Conservation (phyloP, 2,797 vertebrate species). For the Chiloscyllium punctatum region DNA sequence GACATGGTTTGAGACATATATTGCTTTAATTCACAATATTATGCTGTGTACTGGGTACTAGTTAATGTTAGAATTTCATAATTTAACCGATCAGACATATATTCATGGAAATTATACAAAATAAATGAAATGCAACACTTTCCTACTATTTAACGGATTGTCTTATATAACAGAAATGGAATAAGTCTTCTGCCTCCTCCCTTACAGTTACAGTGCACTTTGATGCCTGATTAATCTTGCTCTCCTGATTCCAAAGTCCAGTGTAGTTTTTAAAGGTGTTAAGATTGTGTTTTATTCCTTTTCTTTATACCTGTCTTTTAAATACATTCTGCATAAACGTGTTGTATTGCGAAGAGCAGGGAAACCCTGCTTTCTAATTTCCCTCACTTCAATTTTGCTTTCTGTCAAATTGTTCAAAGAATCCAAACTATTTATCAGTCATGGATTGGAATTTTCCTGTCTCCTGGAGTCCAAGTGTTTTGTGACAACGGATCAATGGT, state of each 20-base stretch:
- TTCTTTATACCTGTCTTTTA: neutral
- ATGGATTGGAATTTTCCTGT: too few relatives aligned
- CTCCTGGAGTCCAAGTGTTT: too few relatives aligned
- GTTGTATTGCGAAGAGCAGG: neutral
- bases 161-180: neutral
- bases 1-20: neutral
- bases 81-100: neutral
- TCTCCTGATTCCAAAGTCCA: neutral
- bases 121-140: neutral
- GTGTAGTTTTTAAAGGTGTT: neutral
- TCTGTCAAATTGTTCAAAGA: neutral
- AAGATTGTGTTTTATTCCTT: neutral
- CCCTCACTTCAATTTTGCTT: neutral
- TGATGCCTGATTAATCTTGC: neutral
- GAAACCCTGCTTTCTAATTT: neutral
- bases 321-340: neutral
- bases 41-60: neutral
- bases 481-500: too few relatives aligned
- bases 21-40: neutral
- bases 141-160: neutral
- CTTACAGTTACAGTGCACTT: too few relatives aligned
- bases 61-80: neutral
- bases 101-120: neutral
- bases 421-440: neutral
- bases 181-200: neutral